Base-by-base conservation (phyloP, 2,888 invertebrate species). In the Lamellibrachia satsuma region DNA sequence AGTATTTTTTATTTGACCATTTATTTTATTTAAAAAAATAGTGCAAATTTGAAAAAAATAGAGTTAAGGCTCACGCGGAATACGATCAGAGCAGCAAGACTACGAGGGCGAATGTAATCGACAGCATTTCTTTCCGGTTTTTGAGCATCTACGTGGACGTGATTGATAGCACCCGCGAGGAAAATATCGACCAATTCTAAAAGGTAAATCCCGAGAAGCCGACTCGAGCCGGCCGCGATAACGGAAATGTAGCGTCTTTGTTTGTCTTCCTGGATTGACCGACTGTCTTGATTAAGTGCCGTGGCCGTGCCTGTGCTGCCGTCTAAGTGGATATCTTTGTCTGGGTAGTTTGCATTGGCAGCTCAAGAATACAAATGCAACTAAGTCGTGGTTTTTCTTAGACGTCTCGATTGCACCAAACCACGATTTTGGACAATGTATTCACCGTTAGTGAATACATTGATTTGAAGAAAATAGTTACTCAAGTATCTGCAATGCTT, bases 271-370 rank as follows among this genome's bases (percentile, higher is more conserved):
- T 4, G 75, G 75, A 75, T 75, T 75, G 75, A 75, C 75, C 75
- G 22, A 75, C 75, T 75, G 75, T 22, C 75, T 75, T 75, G 75
- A 75, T 75, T 75, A 75, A 75, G 60, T 6, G 75, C 75, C 22
- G 3, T 11, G 15, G 22, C 75, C 75, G 75, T n/a, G 75, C n/a
- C 15, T 22, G 75, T 22, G 75, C 22, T 4, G 6, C 2, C 75
- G 75, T 4, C 75, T 75, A 75, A 75, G 75, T 75, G 75, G 75
- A 75, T 75, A 75, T 75, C 75, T 75, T 75, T 75, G 75, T 75
- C 75, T 6, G 75, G 1, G 75, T 22, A 75, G 75, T 75, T 75
- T 75, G 22, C n/a, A 22, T 22, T 22, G 75, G 75, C 75, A 22
- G 75, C 22, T 75, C 75, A 11, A 75, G 75, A 75, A 75, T 75